Base-by-base conservation (phyloP, 2,888 invertebrate species). In the Adelphocoris suturalis region DNA sequence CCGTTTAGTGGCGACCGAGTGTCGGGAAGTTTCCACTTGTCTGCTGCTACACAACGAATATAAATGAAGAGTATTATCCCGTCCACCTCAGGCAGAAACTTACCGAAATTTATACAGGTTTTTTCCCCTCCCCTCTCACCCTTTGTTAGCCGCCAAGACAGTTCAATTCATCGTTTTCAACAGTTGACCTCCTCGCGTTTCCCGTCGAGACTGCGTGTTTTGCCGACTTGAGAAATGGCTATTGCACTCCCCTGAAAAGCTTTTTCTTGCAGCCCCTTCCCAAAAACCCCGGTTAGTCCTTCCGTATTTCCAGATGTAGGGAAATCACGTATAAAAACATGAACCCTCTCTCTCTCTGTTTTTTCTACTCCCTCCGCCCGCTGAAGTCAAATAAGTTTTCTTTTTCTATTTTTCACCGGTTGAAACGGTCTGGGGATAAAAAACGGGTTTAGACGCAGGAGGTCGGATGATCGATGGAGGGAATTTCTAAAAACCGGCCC, bases 241-340 rank as follows among this genome's bases (percentile, higher is more conserved):
- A 19, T 78, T 78, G 78, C 37, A 46, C 47, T 37, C 37, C 78
- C 37, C 78, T 78, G 78, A 78, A 46, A 78, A 78, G 46, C 46
- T 78, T 78, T 78, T 78, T 78, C 78, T 78, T 46, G 46, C 78
- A 14, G 11, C 37, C 47, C 78, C 16, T 37, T 16, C 46, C 78
- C 47, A 46, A 37, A n/a, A 78, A 46, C 78, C 78, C 19, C 46
- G 28, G 28, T 76, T 12, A 14, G 46, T 76, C 78, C 78, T 78
- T 78, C 78, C 78, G 37, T 46, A 78, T 78, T 78, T 78, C 46
- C 37, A 46, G 78, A 47, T 47, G 47, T 46, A 78, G 19, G 47
- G 78, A 47, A 78, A 78, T 78, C 78, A 47, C 78, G 78, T 78
- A 78, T 78, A 78, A 78, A 78, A 78, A 78, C 78, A 78, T n/a